These are phyloP conservation scores for Thyatira batis DNA, from an alignment of 2,888 invertebrate species.

Conservation along the genomic window DNA sequence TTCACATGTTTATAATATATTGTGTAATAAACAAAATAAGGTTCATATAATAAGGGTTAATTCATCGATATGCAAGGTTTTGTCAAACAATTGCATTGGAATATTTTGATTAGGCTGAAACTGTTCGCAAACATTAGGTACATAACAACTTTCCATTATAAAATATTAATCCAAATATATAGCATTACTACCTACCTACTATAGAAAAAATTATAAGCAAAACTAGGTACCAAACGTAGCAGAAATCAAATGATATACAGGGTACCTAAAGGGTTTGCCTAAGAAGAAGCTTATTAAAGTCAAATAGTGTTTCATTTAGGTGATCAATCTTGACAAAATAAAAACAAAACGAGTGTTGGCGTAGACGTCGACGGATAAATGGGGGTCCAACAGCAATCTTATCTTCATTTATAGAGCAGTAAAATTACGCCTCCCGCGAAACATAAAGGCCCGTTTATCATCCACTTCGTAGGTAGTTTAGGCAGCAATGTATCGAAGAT, in stretches of 20 bases:
- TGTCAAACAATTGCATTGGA: no score
- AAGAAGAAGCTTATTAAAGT: conserved; percentile 1
- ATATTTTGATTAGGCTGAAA: not conserved
- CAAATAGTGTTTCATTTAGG: conserved; percentile 32
- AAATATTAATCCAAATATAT: not conserved
- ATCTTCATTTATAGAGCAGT: conserved; percentile 76
- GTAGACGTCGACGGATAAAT: conserved; percentile 57
- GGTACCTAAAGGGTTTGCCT: not conserved
- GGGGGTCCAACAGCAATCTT: conserved; percentile 62
- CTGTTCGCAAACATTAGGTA: no score
- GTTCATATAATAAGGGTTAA: no score
- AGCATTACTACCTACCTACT: no score
- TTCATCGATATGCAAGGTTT: no score
- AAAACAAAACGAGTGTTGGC: conserved; percentile 53
- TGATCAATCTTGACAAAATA: conserved; percentile 56
- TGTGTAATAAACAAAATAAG: no score
- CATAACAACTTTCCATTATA: no score
- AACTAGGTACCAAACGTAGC: no score
- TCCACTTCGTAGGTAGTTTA: conserved; percentile 65
- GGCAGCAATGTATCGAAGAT: conserved; percentile 66
- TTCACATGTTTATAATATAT: not conserved
- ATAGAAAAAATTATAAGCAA: no score
- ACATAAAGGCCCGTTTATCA: conserved; percentile 72
- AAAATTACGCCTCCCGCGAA: conserved; percentile 69
- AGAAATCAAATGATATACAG: not conserved